Percentiles rank a stretch among this genome's conserved stretches.
Conservation (phyloP, 2,113 vertebrate genomes). For the Cranoglanis bouderius region DNA sequence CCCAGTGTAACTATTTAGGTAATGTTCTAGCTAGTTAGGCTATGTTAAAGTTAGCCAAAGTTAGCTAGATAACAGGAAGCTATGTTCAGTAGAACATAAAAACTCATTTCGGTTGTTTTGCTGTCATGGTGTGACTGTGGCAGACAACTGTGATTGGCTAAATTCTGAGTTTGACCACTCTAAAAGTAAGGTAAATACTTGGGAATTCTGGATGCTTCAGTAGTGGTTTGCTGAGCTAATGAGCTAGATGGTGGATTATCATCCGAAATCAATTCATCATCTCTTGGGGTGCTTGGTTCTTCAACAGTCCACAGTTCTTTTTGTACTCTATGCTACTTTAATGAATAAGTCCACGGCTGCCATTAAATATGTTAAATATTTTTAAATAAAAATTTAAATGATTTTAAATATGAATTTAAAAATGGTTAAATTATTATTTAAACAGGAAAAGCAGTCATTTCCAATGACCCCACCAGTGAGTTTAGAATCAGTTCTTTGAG, state of each 20-base stretch:
- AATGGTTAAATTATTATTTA: background rate
- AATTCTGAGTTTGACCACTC: background rate
- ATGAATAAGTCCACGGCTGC: background rate
- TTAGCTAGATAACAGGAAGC: background rate
- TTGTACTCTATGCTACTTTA: background rate
- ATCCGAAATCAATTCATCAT: background rate
- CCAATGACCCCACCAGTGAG: background rate
- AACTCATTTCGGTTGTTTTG: background rate
- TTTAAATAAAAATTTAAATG: no score
- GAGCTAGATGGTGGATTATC: background rate
- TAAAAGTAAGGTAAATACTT: background rate
- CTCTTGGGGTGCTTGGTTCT: background rate
- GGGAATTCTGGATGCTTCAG: conserved; percentile 1
- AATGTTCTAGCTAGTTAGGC: background rate
- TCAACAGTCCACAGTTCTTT: background rate
- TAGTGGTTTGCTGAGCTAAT: background rate
- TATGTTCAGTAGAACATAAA: background rate
- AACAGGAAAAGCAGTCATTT: background rate
- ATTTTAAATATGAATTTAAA: background rate
- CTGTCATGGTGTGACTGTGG: background rate
- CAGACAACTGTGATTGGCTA: background rate
- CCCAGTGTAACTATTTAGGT: background rate
- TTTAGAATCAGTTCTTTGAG: background rate
- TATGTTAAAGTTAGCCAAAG: background rate
- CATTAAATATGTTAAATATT: no score